These are phyloP conservation scores for Sylvietta virens DNA, from an alignment of 2,113 vertebrate genomes.

Conservation along the genomic window DNA sequence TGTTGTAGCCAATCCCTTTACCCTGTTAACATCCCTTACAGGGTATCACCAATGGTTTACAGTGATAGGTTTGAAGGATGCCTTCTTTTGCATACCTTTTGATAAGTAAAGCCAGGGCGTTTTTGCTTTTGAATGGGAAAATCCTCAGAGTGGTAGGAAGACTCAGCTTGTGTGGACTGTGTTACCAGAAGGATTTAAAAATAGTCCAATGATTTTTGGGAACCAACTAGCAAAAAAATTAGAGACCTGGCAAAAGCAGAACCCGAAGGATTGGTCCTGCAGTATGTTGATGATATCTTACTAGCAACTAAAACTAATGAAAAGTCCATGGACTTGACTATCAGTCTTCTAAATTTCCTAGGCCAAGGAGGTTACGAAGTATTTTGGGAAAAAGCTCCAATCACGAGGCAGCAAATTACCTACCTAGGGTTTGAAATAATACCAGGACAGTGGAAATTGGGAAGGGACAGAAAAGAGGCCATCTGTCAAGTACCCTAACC, in stretches of 20 bases:
- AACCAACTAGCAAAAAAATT: not conserved
- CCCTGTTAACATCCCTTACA: not conserved
- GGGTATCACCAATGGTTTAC: not conserved
- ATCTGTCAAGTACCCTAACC: not conserved
- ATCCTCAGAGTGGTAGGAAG: not conserved
- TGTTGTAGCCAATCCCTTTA: not conserved
- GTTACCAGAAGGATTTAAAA: not conserved
- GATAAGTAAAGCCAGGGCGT: not conserved
- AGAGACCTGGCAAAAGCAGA: not conserved
- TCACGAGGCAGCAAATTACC: not conserved
- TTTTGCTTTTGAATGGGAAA: not conserved
- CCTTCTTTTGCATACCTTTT: not conserved
- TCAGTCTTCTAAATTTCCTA: not conserved
- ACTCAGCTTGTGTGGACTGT: not conserved
- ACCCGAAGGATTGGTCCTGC: not conserved
- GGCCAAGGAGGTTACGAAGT: not conserved
- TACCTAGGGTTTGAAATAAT: not conserved
- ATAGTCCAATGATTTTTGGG: fast-evolving
- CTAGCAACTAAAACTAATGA: not conserved
- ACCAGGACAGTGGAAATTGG: not conserved
- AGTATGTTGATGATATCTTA: not conserved
- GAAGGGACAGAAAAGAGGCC: not conserved
- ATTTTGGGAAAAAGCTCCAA: not conserved
- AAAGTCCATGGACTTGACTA: not conserved
- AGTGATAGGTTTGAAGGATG: not conserved